Evolutionary conservation across 1,140 invertebrate genomes (phyloP).

Genomic region (Mamestra configurata): DNA sequence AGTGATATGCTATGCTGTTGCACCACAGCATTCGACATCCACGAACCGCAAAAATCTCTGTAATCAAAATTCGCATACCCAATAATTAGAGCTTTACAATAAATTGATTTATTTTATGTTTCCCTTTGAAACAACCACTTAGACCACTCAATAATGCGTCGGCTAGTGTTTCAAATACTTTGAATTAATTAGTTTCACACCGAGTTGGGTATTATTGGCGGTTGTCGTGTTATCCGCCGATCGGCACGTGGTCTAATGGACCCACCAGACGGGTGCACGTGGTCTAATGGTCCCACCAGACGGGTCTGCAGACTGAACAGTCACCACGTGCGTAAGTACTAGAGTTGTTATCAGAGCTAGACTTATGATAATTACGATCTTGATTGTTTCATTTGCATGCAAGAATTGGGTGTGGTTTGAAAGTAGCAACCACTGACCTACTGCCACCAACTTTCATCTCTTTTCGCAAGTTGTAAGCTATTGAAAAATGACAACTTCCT

Average conservation of each 20-base stretch:
- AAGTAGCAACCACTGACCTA: too few relatives aligned
- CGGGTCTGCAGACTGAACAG: background rate
- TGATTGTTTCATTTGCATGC: background rate
- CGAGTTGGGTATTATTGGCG: background rate
- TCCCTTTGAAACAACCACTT: constrained; percentile 6
- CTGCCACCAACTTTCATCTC: too few relatives aligned
- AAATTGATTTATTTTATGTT: constrained; percentile 29
- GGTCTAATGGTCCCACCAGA: background rate
- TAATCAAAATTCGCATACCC: background rate
- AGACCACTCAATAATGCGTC: constrained; percentile 30
- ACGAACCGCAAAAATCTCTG: background rate
- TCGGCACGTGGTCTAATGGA: constrained; percentile 4
- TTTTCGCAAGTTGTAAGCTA: too few relatives aligned
- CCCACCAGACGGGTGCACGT: background rate
- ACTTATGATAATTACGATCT: background rate
- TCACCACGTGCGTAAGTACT: background rate
- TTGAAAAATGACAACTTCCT: too few relatives aligned
- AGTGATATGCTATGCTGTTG: background rate
- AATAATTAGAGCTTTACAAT: constrained; percentile 6
- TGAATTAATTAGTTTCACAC: constrained; percentile 31
- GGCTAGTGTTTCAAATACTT: constrained; percentile 25
- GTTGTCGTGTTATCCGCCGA: constrained; percentile 8
- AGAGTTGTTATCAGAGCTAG: constrained; percentile 1
- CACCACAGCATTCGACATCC: background rate
- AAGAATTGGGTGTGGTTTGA: background rate